phyloP scores from a whole-genome alignment of 2,113 vertebrate genomes.

The Saguinus midas region DNA sequence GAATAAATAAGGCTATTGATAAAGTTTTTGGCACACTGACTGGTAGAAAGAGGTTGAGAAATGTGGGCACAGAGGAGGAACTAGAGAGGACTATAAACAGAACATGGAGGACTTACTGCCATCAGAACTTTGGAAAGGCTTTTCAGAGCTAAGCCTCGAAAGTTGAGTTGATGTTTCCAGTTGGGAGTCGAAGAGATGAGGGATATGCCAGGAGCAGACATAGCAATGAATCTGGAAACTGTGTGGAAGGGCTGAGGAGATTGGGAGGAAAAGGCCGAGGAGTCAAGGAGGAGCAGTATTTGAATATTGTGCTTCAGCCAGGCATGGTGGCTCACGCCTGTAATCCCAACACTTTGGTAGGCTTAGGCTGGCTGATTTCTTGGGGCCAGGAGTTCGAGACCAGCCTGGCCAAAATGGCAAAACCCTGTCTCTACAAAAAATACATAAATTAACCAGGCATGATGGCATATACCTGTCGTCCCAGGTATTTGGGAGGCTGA shows the following conservation, averaged over 20 bases:
- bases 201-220: not conserved
- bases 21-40: not conserved
- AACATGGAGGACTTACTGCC: accelerated
- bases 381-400: too few relatives aligned
- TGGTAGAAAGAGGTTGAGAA: not conserved
- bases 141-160: not conserved
- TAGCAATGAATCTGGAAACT: not conserved
- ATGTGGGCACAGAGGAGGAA: not conserved
- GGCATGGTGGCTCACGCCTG: too few relatives aligned
- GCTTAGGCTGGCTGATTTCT: too few relatives aligned
- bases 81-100: too few relatives aligned
- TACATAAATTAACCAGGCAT: too few relatives aligned
- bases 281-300: not conserved
- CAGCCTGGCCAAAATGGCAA: too few relatives aligned
- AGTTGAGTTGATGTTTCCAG: not conserved
- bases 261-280: not conserved
- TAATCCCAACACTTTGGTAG: too few relatives aligned
- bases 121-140: not conserved
- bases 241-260: not conserved
- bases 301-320: not conserved
- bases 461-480: too few relatives aligned
- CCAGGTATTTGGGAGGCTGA: too few relatives aligned
- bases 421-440: too few relatives aligned
- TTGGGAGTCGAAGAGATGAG: not conserved
- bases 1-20: not conserved